Conservation (phyloP, 1,140 invertebrate species). For the Diploscapter pachys region DNA sequence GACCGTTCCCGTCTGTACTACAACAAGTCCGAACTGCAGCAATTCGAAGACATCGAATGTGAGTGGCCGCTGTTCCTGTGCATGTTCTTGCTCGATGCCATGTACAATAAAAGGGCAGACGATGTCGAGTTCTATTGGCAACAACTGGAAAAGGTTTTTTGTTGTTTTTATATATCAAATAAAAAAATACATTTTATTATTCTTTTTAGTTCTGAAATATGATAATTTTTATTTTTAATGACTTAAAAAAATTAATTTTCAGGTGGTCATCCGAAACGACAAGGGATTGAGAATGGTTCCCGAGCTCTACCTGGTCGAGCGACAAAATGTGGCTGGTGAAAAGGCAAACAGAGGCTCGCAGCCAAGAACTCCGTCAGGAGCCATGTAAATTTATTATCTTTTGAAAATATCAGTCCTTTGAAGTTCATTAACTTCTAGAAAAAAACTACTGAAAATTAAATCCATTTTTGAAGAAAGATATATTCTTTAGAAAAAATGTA, state of each 20-base stretch:
- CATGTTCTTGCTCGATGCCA: conserved; percentile 87
- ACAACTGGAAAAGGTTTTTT: conserved; percentile 47
- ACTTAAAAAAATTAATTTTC: conserved; percentile 27
- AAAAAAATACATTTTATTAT: too few relatives aligned
- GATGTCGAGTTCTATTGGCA: conserved; percentile 48
- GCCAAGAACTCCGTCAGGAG: conserved; percentile 75
- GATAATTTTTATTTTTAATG: too few relatives aligned
- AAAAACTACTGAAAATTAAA: too few relatives aligned
- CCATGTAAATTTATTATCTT: conserved; percentile 30
- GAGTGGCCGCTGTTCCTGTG: conserved; percentile 99
- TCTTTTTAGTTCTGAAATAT: too few relatives aligned
- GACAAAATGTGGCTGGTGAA: conserved; percentile 66
- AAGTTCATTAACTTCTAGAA: too few relatives aligned
- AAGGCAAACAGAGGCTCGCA: conserved; percentile 81
- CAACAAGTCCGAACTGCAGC: conserved; percentile 92
- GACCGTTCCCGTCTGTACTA: conserved; percentile 89
- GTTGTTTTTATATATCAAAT: neutral
- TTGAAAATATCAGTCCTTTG: too few relatives aligned
- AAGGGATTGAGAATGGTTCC: conserved; percentile 80
- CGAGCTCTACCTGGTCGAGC: conserved; percentile 82
- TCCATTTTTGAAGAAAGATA: too few relatives aligned
- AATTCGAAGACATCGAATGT: conserved; percentile 99
- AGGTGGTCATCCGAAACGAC: conserved; percentile 59
- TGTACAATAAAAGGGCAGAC: conserved; percentile 82
- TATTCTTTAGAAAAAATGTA: too few relatives aligned